These are phyloP conservation scores for Corythoichthys haematopterus DNA, from an alignment of 2,113 vertebrate species.

Conservation along the genomic window DNA sequence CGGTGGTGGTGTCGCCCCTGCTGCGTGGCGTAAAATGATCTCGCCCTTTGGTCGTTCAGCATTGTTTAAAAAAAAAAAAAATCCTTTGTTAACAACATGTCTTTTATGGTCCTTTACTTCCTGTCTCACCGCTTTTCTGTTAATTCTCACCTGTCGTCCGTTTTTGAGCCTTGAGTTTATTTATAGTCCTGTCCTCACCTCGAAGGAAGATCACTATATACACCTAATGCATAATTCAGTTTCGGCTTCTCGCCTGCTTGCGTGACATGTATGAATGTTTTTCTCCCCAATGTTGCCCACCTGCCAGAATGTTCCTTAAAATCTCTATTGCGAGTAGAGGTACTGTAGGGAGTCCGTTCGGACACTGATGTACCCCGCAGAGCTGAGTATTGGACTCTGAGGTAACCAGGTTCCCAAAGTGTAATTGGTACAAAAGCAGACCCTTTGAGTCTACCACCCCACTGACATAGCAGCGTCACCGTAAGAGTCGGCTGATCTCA, in stretches of 20 bases:
- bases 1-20: conserved; percentile 33
- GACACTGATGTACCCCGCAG: background rate
- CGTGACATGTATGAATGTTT: background rate
- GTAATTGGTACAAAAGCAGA: background rate
- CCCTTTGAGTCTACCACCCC: background rate
- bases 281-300: no score
- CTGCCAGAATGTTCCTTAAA: background rate
- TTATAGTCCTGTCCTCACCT: background rate
- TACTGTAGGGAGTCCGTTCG: background rate
- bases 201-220: background rate
- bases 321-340: background rate
- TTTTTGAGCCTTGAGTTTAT: background rate
- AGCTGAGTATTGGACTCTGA: background rate
- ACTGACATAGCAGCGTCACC: background rate
- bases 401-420: background rate
- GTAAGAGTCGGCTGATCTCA: background rate
- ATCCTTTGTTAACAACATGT: background rate
- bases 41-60: conserved; percentile 33
- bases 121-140: background rate
- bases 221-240: conserved; percentile 4
- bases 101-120: background rate
- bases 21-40: conserved; percentile 23
- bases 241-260: background rate
- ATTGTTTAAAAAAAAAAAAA: background rate
- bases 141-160: background rate